These are phyloP conservation scores for Mormyrus hasselquistii DNA, from an alignment of 2,797 vertebrate species.

Conservation along the genomic window DNA sequence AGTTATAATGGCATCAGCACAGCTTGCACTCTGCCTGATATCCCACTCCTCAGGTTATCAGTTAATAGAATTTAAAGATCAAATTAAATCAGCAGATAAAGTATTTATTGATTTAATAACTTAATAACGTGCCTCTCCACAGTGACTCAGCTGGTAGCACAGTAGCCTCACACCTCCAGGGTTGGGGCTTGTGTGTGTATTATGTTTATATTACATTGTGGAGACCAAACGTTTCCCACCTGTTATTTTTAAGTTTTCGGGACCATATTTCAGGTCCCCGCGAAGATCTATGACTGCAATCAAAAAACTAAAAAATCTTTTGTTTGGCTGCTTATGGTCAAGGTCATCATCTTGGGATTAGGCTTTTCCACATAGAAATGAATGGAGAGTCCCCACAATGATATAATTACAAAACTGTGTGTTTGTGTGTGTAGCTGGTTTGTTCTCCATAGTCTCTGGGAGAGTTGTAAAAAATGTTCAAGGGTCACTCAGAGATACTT, in stretches of 20 bases:
- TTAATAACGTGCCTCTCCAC: background rate
- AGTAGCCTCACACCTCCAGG: background rate
- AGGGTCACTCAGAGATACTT: background rate
- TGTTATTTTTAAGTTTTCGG: background rate
- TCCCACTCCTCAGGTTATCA: background rate
- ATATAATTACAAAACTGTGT: background rate
- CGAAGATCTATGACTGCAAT: background rate
- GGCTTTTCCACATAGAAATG: background rate
- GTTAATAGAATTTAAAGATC: background rate
- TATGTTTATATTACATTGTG: background rate
- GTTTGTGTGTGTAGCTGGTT: background rate
- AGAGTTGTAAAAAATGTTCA: background rate
- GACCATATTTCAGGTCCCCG: background rate
- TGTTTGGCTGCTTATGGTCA: background rate
- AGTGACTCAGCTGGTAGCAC: background rate
- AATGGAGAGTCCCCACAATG: background rate
- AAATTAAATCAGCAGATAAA: background rate
- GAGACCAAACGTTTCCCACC: background rate
- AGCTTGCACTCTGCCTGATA: background rate
- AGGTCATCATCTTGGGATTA: background rate
- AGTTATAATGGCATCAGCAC: background rate
- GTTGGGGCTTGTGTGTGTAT: background rate
- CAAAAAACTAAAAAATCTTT: background rate
- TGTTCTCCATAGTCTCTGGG: background rate
- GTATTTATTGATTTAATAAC: background rate